A percentile compares a stretch with the other conserved stretches of the same genome.
phyloP scores from a whole-genome alignment of 2,113 vertebrate genomes.

The Hipposideros armiger region DNA sequence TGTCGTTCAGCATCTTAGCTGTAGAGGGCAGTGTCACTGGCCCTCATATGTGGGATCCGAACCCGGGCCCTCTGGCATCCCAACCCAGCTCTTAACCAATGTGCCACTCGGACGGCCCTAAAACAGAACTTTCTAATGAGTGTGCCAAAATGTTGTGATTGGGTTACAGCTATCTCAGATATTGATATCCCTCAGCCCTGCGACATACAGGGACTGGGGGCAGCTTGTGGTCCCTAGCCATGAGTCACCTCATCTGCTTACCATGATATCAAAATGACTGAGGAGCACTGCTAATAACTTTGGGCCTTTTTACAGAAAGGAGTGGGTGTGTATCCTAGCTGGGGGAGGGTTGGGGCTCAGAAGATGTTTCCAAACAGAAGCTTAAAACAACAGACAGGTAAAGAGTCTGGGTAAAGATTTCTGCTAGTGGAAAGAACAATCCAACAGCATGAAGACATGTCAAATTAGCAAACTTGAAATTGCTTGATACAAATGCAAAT shows the following conservation, averaged over 20 bases:
- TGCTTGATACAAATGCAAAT: background rate
- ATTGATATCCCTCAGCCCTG: background rate
- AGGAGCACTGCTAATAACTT: background rate
- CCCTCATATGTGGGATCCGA: no score
- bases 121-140: background rate
- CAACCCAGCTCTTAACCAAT: no score
- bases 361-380: constrained; percentile 12
- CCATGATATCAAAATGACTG: background rate
- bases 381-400: background rate
- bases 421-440: background rate
- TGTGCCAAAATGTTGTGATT: background rate
- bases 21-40: no score
- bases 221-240: background rate
- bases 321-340: background rate
- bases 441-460: background rate
- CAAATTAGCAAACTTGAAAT: background rate
- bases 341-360: background rate
- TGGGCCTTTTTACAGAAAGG: background rate
- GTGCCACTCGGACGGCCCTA: background rate
- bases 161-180: background rate
- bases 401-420: background rate
- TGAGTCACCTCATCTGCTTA: background rate
- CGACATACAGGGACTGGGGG: background rate
- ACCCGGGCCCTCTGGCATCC: no score
- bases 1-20: no score